These are phyloP conservation scores for Limnephilus rhombicus DNA, from an alignment of 2,888 invertebrate genomes.

Conservation along the genomic window DNA sequence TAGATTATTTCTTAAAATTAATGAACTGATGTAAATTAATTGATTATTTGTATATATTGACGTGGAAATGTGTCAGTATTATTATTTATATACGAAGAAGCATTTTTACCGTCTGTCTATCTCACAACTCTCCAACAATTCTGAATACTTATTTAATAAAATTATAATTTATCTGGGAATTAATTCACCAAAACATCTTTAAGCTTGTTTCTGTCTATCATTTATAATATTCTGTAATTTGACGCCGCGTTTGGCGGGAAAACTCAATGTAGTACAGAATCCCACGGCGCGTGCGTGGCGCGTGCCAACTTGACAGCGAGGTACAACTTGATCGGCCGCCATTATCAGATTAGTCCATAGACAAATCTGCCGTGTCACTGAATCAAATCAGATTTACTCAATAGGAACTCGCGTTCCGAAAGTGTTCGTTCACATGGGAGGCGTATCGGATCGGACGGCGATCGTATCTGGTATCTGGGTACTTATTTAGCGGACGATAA, in stretches of 20 bases:
- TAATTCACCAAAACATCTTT: background rate
- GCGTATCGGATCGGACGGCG: conserved; percentile 29
- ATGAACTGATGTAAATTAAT: too few species aligned
- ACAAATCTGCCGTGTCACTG: conserved; percentile 29
- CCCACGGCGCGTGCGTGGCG: conserved; percentile 50
- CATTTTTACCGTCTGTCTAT: too few species aligned
- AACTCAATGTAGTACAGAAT: conserved; percentile 12
- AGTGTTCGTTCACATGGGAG: background rate
- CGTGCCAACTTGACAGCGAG: conserved; percentile 53
- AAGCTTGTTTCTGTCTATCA: background rate
- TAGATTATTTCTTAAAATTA: too few species aligned
- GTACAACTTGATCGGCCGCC: conserved; percentile 15
- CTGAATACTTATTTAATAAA: background rate
- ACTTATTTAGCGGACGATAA: background rate
- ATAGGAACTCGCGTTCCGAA: conserved; percentile 10
- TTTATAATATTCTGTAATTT: background rate
- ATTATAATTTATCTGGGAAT: background rate
- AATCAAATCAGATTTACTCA: conserved; percentile 15
- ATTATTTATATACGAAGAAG: too few species aligned
- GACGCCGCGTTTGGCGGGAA: conserved; percentile 40
- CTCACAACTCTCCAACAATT: background rate
- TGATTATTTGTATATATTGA: too few species aligned
- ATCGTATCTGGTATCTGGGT: background rate
- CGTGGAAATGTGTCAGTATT: too few species aligned
- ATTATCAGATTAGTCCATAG: conserved; percentile 47